Evolutionary conservation across 1,140 invertebrate species (phyloP).

Genomic region (Mesaphorura yosii): DNA sequence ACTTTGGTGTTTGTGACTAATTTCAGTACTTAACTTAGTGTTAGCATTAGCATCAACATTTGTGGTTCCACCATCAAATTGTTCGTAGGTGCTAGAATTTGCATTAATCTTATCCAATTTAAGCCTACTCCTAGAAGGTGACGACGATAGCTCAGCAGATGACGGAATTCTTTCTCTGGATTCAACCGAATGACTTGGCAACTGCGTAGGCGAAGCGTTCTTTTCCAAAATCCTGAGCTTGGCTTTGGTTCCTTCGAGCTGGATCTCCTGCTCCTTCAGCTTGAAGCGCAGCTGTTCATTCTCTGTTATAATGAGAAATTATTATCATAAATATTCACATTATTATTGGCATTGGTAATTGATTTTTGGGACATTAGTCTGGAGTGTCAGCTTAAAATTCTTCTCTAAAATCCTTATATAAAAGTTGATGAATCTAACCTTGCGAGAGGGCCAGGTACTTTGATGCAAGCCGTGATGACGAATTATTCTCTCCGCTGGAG

Average conservation of each 20-base stretch:
- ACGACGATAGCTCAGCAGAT: no score
- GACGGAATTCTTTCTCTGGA: no score
- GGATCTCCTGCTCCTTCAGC: constrained; percentile 27
- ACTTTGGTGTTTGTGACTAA: no score
- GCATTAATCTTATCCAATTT: no score
- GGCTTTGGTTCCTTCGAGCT: constrained; percentile 30
- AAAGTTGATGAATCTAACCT: no score
- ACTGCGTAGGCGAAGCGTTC: neutral
- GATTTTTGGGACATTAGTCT: constrained; percentile 7
- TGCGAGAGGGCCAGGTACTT: constrained; percentile 20
- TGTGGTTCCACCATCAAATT: no score
- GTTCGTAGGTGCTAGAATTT: no score
- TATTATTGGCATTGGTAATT: constrained; percentile 3
- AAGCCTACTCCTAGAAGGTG: no score
- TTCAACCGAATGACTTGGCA: neutral
- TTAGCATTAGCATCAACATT: no score
- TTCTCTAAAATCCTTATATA: no score
- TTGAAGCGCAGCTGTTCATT: constrained; percentile 30
- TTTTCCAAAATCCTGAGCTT: constrained; percentile 24
- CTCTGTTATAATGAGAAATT: constrained; percentile 10
- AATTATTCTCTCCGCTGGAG: constrained; percentile 1
- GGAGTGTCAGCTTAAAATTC: constrained; percentile 4
- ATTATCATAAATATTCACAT: no score
- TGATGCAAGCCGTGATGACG: constrained; percentile 13
- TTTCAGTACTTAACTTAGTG: no score